phyloP scores from a whole-genome alignment of 2,113 vertebrate genomes.

The Uropsilus gracilis region DNA sequence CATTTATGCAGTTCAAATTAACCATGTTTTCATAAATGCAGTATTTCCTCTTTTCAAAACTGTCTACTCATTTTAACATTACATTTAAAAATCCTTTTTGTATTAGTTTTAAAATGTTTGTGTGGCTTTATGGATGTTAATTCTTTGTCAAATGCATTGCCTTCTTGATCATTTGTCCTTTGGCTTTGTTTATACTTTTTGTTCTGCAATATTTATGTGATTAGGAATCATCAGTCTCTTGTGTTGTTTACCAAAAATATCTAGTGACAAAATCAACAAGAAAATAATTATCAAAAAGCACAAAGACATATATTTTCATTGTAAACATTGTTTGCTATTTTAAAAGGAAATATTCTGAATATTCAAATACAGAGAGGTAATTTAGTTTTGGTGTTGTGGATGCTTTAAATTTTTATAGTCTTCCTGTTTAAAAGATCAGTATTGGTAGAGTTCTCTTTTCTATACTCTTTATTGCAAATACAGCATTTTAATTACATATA shows the following conservation, averaged over 20 bases:
- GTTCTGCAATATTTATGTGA: neutral
- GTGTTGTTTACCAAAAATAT: neutral
- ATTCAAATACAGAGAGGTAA: neutral
- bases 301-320: neutral
- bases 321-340: neutral
- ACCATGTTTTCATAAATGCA: neutral
- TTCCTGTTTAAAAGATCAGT: neutral
- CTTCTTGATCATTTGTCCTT: neutral
- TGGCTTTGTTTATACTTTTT: neutral
- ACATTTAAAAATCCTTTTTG: slow-evolving; percentile 2
- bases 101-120: neutral
- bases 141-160: neutral
- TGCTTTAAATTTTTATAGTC: neutral
- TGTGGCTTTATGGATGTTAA: neutral
- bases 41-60: slow-evolving; percentile 2
- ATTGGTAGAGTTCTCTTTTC: neutral
- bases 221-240: neutral
- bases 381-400: neutral
- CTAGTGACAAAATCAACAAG: neutral
- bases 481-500: neutral
- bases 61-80: no score
- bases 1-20: neutral
- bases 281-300: neutral
- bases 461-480: neutral
- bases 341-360: neutral